These are phyloP conservation scores for Nesogale talazaci DNA, from an alignment of 2,113 vertebrate genomes.

Conservation along the genomic window DNA sequence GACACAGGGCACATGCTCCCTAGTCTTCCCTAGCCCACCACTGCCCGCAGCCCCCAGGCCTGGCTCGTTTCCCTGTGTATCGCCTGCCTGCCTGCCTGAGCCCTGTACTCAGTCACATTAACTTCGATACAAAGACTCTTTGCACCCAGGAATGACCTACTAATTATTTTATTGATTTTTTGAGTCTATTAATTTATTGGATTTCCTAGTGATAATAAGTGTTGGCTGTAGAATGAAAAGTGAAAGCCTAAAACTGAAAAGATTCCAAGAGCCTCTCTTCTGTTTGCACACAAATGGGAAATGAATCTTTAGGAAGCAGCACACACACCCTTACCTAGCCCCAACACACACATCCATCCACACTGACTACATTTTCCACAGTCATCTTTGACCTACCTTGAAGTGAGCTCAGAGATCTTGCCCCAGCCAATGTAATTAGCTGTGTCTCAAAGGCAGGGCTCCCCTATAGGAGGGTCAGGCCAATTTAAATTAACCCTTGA, in stretches of 20 bases:
- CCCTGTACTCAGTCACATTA: neutral
- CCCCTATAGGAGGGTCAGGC: neutral
- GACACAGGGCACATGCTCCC: no score
- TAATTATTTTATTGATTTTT: slow-evolving; percentile 47
- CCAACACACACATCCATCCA: neutral
- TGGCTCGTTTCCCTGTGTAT: neutral
- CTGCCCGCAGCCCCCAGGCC: neutral
- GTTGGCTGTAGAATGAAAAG: slow-evolving; percentile 36
- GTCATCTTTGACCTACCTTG: neutral
- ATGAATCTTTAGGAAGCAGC: slow-evolving; percentile 25
- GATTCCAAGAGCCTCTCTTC: slow-evolving; percentile 10
- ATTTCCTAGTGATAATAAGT: slow-evolving; percentile 39
- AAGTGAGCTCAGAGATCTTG: slow-evolving; percentile 32
- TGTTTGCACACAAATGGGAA: slow-evolving; percentile 55
- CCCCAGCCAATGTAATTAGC: slow-evolving; percentile 55
- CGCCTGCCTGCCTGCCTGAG: neutral
- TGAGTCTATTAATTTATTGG: slow-evolving; percentile 52
- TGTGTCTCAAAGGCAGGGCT: neutral
- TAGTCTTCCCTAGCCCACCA: neutral
- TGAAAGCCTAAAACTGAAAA: neutral
- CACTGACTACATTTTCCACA: slow-evolving; percentile 13
- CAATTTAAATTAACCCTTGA: slow-evolving; percentile 68
- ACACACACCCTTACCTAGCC: neutral
- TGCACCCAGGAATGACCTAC: slow-evolving; percentile 12
- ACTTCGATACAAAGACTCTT: slow-evolving; percentile 19